Base-by-base conservation (phyloP, 2,888 invertebrate species). In the Ophion ventricosus region DNA sequence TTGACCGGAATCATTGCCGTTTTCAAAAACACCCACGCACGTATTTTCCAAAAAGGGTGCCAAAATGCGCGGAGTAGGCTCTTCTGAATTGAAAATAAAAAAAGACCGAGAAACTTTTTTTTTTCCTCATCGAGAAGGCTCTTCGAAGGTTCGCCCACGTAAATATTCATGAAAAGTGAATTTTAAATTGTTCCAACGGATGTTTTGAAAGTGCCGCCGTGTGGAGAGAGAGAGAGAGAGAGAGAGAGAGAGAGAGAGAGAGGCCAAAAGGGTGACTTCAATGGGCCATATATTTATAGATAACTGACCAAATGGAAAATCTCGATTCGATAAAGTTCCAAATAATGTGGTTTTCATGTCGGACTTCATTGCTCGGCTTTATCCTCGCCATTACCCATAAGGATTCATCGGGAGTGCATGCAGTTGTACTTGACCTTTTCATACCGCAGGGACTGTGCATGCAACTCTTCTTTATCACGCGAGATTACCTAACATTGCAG, bases 301-400 rank as follows among this genome's bases (percentile, higher is more conserved):
- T 29, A 29, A 29, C 29, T 29, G 29, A 29, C 29, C 29, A 5
- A 29, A 29, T 29, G 29, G 29, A 29, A 29, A 29, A 29, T 29
- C 43, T 25, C 43, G 23, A 61, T 25, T 29, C 25, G n/a, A 63
- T 61, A 7, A 23, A 61, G 25, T 10, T 61, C 49, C 54, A 20
- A 63, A 61, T 56, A 64, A 64, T 67, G 64, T 17, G 59, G 10
- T 77, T 67, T 61, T 29, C 70, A 70, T 67, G 73, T 59, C 56
- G 49, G 63, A 20, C 77, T 77, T 61, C 69, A 54, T 29, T 29
- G 29, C 20, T 40, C 20, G 17, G 59, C 20, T 80, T 66, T 40
- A 70, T 64, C 64, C 70, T 43, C 35, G 29, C 67, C 17, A 17
- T 29, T 29, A 29, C 29, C 29, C 11, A 4, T 29, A 2, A 26